A percentile compares a stretch with the other conserved stretches of the same genome.
Conservation (phyloP, 2,888 invertebrate species). For the Scaptomyza cyrtandrae region DNA sequence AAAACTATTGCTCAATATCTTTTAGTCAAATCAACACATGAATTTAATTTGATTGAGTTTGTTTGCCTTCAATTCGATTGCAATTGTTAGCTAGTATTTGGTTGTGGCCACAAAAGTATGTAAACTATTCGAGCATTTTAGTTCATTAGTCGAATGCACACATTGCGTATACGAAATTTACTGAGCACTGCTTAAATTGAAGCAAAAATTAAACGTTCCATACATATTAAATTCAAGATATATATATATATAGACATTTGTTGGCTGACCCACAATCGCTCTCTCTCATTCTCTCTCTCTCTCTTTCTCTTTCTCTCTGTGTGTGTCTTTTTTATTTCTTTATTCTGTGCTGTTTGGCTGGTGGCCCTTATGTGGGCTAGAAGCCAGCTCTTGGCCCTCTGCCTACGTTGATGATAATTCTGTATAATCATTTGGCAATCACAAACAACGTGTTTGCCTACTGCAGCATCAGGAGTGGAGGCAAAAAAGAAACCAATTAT, state of each 20-base stretch:
- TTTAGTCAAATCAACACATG: conserved; percentile 7
- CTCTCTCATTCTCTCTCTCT: no score
- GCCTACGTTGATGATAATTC: conserved; percentile 54
- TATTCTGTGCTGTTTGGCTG: conserved; percentile 1
- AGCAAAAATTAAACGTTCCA: conserved; percentile 40
- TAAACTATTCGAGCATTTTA: conserved; percentile 32
- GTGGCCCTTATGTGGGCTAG: conserved; percentile 39
- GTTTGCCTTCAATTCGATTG: not conserved
- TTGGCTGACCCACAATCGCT: conserved; percentile 20
- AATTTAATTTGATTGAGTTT: not conserved
- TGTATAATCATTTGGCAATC: conserved; percentile 77
- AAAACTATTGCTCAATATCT: no score
- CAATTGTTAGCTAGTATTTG: conserved; percentile 23
- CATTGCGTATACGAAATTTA: conserved; percentile 53
- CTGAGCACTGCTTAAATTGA: conserved; percentile 44
- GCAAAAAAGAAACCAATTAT: conserved; percentile 66
- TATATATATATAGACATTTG: conserved; percentile 7
- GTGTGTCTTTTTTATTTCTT: no score
- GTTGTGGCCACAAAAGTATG: conserved; percentile 20
- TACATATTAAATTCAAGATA: conserved; percentile 45
- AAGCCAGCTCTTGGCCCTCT: conserved; percentile 42
- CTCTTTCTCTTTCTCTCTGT: not conserved
- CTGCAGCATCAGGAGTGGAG: conserved; percentile 14
- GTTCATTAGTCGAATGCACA: conserved; percentile 44
- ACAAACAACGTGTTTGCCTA: conserved; percentile 72